Conservation (phyloP, 2,113 vertebrate species). For the Silurus asotus region DNA sequence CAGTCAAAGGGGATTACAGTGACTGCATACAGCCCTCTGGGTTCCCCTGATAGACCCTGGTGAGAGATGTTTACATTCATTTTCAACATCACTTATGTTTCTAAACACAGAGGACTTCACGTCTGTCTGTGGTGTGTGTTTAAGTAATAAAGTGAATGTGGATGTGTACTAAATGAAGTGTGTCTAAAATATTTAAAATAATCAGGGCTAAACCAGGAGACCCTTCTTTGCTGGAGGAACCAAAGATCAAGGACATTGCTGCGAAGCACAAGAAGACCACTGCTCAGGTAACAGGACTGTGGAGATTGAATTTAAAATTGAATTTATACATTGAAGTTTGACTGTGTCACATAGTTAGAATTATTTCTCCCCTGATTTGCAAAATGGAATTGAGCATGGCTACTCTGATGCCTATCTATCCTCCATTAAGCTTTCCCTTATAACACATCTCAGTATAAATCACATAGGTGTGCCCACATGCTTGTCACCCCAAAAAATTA, state of each 20-base stretch:
- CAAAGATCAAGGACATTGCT: slow-evolving; percentile 84
- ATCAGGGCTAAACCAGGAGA: slow-evolving; percentile 88
- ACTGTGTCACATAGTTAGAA: background rate
- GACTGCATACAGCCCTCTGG: slow-evolving; percentile 92
- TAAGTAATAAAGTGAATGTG: background rate
- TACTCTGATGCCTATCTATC: no score
- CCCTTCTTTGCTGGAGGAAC: slow-evolving; percentile 85
- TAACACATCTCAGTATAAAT: background rate
- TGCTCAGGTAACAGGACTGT: slow-evolving; percentile 83
- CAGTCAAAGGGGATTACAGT: slow-evolving; percentile 84
- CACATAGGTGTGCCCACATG: background rate
- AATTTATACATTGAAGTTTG: no score
- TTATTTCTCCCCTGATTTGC: background rate
- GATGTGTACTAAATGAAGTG: background rate
- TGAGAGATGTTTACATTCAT: slow-evolving; percentile 48
- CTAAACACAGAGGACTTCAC: no score
- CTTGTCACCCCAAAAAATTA: background rate
- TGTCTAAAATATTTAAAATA: background rate
- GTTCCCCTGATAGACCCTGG: slow-evolving; percentile 92
- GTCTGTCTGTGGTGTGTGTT: background rate
- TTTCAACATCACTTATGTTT: no score
- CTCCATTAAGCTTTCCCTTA: background rate
- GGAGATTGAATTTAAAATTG: background rate
- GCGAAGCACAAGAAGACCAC: slow-evolving; percentile 83
- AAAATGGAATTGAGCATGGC: no score